Evolutionary conservation across 2,888 invertebrate species (phyloP), one percentile per base, ranked within the genome.

Genomic region (Prostheceraeus crozeri): DNA sequence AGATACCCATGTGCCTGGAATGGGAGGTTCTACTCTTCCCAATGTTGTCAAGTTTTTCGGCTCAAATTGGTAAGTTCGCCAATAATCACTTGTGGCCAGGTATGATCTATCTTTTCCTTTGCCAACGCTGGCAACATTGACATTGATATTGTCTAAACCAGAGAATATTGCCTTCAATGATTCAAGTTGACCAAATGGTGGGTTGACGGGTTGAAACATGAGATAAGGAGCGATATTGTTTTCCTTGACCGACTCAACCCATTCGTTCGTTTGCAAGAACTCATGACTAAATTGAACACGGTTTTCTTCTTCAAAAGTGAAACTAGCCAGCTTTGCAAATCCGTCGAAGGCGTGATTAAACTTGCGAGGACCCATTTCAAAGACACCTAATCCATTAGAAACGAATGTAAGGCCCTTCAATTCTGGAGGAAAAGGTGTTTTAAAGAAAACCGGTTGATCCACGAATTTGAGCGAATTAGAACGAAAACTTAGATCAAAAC

Each of bases 141-240:
- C 69, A 59, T 72, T 72, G 69, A 71, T 70, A 58, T 72, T 72
- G 58, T 72, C 72, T 11, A 72, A 65, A 0, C 72, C 72, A 10
- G 67, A 65, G 1, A 67, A n/a, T 3, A 72, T 53, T 1, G 69
- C 68, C 56, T 67, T 54, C 1, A 69, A 19, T 46, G 66, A 68
- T 36, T 71, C 63, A 3, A 66, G 21, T 30, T 66, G 64, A 33
- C 62, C 62, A 52, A 72, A 72, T 1, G 65, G 63, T 1, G 72
- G 72, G 1, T 62, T 45, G 1, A 70, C 69, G 3, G 66, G 63
- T 46, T 70, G 67, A 55, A 72, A 71, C 65, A 71, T 61, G 16
- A 72, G 61, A 57, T 68, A 72, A 2, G 71, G 69, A 1, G 69
- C 68, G 16, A 72, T 68, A 54, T 68, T 67, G 2, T 67, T 55